Conservation (phyloP, 2,888 invertebrate species). For the Dryobota labecula region DNA sequence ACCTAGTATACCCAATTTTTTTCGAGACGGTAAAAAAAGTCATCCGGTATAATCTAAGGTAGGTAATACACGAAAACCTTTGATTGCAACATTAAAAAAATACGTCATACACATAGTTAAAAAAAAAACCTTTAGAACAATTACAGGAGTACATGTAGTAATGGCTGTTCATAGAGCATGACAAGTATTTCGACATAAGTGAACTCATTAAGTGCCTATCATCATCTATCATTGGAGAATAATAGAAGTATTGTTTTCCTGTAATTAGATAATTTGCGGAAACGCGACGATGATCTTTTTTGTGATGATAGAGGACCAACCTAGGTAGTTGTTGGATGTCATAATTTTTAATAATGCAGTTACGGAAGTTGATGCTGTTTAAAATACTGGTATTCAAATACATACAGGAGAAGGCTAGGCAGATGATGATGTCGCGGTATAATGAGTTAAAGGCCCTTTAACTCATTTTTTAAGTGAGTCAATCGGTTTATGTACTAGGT, state of each 20-base stretch:
- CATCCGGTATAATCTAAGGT: too few relatives aligned
- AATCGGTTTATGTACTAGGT: too few relatives aligned
- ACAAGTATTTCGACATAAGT: conserved; percentile 46
- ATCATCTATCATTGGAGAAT: conserved; percentile 40
- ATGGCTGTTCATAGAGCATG: conserved; percentile 20
- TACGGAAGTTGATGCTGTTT: too few relatives aligned
- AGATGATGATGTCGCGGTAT: too few relatives aligned
- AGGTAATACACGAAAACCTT: too few relatives aligned
- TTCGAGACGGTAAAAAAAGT: too few relatives aligned
- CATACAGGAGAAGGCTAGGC: too few relatives aligned
- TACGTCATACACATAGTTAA: too few relatives aligned
- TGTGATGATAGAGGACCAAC: conserved; percentile 10
- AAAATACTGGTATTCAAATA: too few relatives aligned
- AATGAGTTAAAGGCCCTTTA: too few relatives aligned
- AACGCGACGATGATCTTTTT: conserved; percentile 35
- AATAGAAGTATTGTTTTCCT: conserved; percentile 48
- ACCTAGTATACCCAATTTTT: too few relatives aligned
- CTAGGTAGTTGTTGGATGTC: neutral
- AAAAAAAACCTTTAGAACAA: neutral
- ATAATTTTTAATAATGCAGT: conserved; percentile 8
- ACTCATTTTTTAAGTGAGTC: too few relatives aligned
- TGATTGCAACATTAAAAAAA: neutral
- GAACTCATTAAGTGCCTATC: conserved; percentile 30
- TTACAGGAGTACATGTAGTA: neutral
- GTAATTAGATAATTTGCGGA: conserved; percentile 58